A percentile compares a stretch with the other conserved stretches of the same genome.
phyloP scores from a whole-genome alignment of 2,797 vertebrate species.

The Bradypodion pumilum region DNA sequence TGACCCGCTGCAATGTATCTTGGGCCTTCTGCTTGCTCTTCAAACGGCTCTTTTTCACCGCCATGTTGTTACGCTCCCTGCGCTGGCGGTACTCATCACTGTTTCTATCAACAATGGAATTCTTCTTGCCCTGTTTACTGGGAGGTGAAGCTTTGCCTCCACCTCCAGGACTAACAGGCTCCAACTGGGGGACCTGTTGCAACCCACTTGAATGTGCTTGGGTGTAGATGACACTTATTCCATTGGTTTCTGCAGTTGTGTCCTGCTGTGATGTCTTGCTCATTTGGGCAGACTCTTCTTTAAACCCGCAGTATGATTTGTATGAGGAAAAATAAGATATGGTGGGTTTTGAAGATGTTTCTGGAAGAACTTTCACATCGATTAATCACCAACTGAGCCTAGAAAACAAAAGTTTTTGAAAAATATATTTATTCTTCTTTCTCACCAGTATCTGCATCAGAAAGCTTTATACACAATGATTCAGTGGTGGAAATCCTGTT shows the following conservation, averaged over 20 bases:
- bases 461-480: neutral
- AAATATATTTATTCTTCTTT: conserved; percentile 35
- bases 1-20: conserved; percentile 94
- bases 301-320: conserved; percentile 53
- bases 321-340: conserved; percentile 37
- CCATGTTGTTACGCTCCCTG: conserved; percentile 96
- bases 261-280: conserved; percentile 87
- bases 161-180: conserved; percentile 80
- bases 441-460: conserved; percentile 1
- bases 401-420: conserved; percentile 52
- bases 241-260: conserved; percentile 77
- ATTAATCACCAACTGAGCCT: conserved; percentile 54
- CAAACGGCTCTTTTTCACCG: conserved; percentile 97
- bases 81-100: conserved; percentile 94
- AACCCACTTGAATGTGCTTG: conserved; percentile 80
- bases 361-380: conserved; percentile 66
- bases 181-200: conserved; percentile 89
- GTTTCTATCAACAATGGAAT: conserved; percentile 85
- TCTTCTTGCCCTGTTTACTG: conserved; percentile 88
- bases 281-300: conserved; percentile 84
- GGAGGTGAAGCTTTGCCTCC: conserved; percentile 87
- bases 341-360: conserved; percentile 46
- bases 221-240: conserved; percentile 86
- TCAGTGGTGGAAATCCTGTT: neutral
- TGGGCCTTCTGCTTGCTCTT: conserved; percentile 98